phyloP scores from a whole-genome alignment of 2,113 vertebrate genomes.

The Channa maculata region DNA sequence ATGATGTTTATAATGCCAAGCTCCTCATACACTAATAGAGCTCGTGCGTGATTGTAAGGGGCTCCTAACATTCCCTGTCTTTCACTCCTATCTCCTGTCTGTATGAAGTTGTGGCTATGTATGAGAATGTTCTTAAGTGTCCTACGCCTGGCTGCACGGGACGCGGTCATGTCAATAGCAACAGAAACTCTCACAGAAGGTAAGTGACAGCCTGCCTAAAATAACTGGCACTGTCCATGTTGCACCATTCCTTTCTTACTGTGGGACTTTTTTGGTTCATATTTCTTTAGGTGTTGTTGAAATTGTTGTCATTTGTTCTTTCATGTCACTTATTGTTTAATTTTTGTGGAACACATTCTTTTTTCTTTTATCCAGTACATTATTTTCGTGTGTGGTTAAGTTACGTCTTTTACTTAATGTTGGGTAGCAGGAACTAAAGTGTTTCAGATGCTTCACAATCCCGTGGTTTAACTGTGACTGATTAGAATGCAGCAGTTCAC shows the following conservation, averaged over 20 bases:
- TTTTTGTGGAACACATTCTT: constrained; percentile 11
- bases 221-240: constrained; percentile 41
- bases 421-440: not conserved
- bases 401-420: not conserved
- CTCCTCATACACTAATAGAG: constrained; percentile 80
- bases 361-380: constrained; percentile 3
- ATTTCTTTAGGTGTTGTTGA: not conserved
- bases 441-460: constrained; percentile 18
- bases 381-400: constrained; percentile 12
- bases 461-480: constrained; percentile 23
- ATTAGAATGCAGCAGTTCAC: constrained; percentile 61
- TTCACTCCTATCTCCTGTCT: constrained; percentile 91
- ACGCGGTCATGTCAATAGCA: constrained; percentile 99
- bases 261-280: constrained; percentile 25
- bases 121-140: constrained; percentile 99
- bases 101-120: constrained; percentile 98
- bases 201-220: constrained; percentile 83
- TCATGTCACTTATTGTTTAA: constrained; percentile 5
- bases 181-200: constrained; percentile 99
- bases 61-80: constrained; percentile 88
- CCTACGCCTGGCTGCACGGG: constrained; percentile 99
- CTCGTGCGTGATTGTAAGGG: constrained; percentile 80
- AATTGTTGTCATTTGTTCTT: not conserved
- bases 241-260: constrained; percentile 18
- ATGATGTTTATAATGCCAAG: constrained; percentile 82